Percentiles rank a stretch among this genome's conserved stretches.
phyloP scores from a whole-genome alignment of 2,888 invertebrate genomes.

The Nebria brevicollis region DNA sequence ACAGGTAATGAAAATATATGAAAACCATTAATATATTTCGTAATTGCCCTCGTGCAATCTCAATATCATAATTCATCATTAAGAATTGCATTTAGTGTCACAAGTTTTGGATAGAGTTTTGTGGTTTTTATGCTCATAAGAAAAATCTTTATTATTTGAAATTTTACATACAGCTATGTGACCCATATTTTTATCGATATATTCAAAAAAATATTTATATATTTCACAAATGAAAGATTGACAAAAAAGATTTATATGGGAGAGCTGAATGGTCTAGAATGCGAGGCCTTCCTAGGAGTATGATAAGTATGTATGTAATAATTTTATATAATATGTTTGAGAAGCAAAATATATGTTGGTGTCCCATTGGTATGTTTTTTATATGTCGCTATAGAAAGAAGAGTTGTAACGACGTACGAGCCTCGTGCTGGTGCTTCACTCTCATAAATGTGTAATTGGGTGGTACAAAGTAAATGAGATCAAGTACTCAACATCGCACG shows the following conservation, averaged over 20 bases:
- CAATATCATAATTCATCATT: slow-evolving; percentile 21
- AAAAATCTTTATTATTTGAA: neutral
- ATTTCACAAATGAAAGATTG: no score
- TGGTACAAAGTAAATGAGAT: slow-evolving; percentile 18
- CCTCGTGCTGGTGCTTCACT: neutral
- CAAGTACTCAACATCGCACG: slow-evolving; percentile 16
- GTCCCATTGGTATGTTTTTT: no score
- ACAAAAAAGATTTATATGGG: no score
- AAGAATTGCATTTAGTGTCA: slow-evolving; percentile 14
- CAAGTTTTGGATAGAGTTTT: slow-evolving; percentile 7
- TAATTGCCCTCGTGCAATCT: neutral
- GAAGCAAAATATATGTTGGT: no score
- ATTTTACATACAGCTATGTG: neutral
- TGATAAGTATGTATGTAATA: no score
- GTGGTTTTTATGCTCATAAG: neutral
- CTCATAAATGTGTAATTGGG: slow-evolving; percentile 13
- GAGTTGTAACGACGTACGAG: no score
- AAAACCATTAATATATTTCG: slow-evolving; percentile 25
- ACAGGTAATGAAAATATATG: slow-evolving; percentile 27
- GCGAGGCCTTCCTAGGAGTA: no score
- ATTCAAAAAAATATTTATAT: no score
- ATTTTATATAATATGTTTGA: no score
- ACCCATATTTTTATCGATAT: neutral
- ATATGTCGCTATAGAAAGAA: no score
- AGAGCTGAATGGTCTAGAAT: no score